Evolutionary conservation across 2,797 vertebrate species (phyloP).

Genomic region (Carcharodon carcharias): DNA sequence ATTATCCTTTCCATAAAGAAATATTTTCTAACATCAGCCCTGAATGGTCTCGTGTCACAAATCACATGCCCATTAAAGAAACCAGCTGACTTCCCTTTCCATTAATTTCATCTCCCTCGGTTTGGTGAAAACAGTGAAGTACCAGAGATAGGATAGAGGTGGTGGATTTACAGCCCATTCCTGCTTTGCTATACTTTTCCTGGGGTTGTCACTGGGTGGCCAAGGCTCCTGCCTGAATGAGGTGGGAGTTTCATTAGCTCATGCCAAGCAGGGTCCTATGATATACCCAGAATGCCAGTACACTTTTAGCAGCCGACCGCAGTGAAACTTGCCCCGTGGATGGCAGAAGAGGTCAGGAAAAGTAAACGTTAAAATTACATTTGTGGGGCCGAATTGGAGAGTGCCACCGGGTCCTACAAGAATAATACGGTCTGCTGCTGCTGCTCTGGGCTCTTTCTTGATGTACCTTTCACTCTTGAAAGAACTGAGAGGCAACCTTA

Average conservation of each 20-base stretch:
- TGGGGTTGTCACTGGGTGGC: neutral
- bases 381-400: neutral
- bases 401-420: neutral
- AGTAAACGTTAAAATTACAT: too few relatives aligned
- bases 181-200: neutral
- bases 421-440: neutral
- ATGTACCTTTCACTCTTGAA: neutral
- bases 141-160: neutral
- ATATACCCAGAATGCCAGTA: neutral
- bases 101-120: neutral
- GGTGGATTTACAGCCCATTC: neutral
- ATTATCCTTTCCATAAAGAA: neutral
- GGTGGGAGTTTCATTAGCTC: neutral
- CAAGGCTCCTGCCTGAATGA: neutral
- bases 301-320: neutral
- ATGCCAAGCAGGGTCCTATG: neutral
- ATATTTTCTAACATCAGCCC: neutral
- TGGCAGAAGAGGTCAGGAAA: neutral
- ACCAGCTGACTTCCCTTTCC: neutral
- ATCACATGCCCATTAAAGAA: neutral
- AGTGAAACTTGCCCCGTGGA: neutral
- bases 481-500: neutral
- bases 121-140: neutral
- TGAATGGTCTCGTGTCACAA: neutral
- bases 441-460: neutral